Percentiles rank a stretch among this genome's conserved stretches.
These are phyloP conservation scores for Lithosia quadra DNA, from an alignment of 2,888 invertebrate genomes.

Conservation along the genomic window DNA sequence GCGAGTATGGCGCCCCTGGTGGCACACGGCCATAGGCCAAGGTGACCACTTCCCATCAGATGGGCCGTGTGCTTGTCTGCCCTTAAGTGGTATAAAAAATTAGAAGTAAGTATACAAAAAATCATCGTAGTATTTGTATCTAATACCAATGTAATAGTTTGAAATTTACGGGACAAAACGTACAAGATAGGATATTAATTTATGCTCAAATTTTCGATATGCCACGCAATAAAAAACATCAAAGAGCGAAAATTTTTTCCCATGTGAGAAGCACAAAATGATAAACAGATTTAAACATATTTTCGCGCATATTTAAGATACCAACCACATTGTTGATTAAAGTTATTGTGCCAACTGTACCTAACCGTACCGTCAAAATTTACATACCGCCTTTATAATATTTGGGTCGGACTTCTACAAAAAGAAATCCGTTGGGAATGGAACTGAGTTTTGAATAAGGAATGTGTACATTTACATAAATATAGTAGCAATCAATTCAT, in stretches of 20 bases:
- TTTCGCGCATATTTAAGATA: slow-evolving; percentile 16
- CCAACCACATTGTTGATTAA: slow-evolving; percentile 24
- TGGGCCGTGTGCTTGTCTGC: too few relatives aligned
- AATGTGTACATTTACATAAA: slow-evolving; percentile 64
- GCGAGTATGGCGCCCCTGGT: too few relatives aligned
- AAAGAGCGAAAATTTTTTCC: slow-evolving; percentile 15
- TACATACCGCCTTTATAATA: slow-evolving; percentile 31
- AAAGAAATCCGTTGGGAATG: slow-evolving; percentile 44
- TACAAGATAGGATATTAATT: not conserved
- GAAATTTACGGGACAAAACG: not conserved
- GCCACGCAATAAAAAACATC: not conserved
- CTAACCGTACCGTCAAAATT: slow-evolving; percentile 39
- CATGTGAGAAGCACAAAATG: slow-evolving; percentile 26
- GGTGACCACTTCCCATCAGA: too few relatives aligned
- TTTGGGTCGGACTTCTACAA: slow-evolving; percentile 18
- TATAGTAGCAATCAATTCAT: slow-evolving; percentile 69
- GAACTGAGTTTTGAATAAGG: slow-evolving; percentile 50
- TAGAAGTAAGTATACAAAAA: not conserved
- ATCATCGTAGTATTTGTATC: too few relatives aligned
- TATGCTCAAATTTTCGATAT: not conserved
- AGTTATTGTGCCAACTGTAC: slow-evolving; percentile 43
- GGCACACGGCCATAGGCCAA: too few relatives aligned
- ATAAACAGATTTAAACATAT: slow-evolving; percentile 24
- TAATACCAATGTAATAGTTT: too few relatives aligned
- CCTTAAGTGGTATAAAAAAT: too few relatives aligned